Evolutionary conservation across 2,888 invertebrate genomes (phyloP).

Genomic region (Drosophila dives): DNA sequence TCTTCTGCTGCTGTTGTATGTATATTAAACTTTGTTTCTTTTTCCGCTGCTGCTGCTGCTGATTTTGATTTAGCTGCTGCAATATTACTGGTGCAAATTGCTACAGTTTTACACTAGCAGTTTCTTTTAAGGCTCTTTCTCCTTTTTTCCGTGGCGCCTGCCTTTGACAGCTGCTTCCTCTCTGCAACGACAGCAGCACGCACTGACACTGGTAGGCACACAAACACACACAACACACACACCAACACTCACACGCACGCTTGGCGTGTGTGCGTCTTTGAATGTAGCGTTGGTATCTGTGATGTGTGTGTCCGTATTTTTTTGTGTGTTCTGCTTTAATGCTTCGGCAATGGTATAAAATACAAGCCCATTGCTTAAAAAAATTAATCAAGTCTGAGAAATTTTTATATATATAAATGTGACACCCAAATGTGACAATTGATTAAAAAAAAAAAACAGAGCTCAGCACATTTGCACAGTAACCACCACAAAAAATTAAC

Average conservation of each 20-base stretch:
- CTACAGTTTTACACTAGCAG: conserved; percentile 5
- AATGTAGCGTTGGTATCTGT: conserved; percentile 36
- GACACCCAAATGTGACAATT: not conserved
- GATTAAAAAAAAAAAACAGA: conserved; percentile 13
- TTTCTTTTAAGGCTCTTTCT: conserved; percentile 23
- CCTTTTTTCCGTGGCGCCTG: conserved; percentile 41
- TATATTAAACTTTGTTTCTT: not conserved
- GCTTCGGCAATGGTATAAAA: conserved; percentile 1
- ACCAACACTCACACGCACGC: conserved; percentile 46
- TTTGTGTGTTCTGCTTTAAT: conserved; percentile 6
- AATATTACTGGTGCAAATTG: conserved; percentile 8
- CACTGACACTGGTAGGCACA: conserved; percentile 41
- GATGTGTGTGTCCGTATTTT: conserved; percentile 27
- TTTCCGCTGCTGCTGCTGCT: conserved; percentile 3
- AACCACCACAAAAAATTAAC: conserved; percentile 64
- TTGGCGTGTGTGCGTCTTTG: conserved; percentile 56
- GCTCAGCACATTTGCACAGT: conserved; percentile 46
- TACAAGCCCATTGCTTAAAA: conserved; percentile 4
- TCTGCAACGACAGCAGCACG: conserved; percentile 58
- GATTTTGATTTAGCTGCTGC: not conserved
- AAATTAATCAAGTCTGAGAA: not conserved
- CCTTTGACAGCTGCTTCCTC: conserved; percentile 51
- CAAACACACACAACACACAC: conserved; percentile 18
- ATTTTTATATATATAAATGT: conserved; percentile 9
- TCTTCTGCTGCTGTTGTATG: conserved; percentile 5